These are phyloP conservation scores for Aphodius granarius DNA, from an alignment of 2,888 invertebrate genomes.

Conservation along the genomic window DNA sequence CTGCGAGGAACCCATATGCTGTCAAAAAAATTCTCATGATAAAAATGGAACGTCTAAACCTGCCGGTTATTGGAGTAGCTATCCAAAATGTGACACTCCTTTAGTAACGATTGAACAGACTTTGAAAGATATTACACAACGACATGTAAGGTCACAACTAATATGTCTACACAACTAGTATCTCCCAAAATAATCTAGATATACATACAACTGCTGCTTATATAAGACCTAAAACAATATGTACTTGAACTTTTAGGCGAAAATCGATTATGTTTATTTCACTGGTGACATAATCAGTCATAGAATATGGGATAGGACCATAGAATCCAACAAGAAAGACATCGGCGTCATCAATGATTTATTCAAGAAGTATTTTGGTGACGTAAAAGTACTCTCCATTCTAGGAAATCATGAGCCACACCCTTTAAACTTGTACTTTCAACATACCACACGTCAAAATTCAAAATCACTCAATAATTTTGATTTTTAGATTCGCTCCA, in stretches of 20 bases:
- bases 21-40: slow-evolving; percentile 53
- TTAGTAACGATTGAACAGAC: slow-evolving; percentile 67
- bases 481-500: slow-evolving; percentile 41
- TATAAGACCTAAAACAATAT: too few relatives aligned
- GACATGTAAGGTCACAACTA: slow-evolving; percentile 27
- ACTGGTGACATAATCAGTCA: slow-evolving; percentile 85
- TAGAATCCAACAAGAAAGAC: slow-evolving; percentile 60
- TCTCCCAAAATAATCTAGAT: too few relatives aligned
- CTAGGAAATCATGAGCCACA: slow-evolving; percentile 68
- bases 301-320: slow-evolving; percentile 78
- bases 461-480: slow-evolving; percentile 25
- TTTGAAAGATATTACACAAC: slow-evolving; percentile 55
- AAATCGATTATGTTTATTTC: slow-evolving; percentile 65
- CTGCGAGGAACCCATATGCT: slow-evolving; percentile 77
- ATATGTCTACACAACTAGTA: too few relatives aligned
- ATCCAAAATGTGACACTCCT: slow-evolving; percentile 75
- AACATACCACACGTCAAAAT: not conserved
- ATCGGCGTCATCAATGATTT: slow-evolving; percentile 56
- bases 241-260: slow-evolving; percentile 7
- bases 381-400: slow-evolving; percentile 57
- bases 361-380: slow-evolving; percentile 51
- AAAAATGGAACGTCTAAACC: slow-evolving; percentile 50
- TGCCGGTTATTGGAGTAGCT: slow-evolving; percentile 81
- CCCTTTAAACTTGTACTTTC: slow-evolving; percentile 72
- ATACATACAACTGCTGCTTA: too few relatives aligned